Evolutionary conservation across 2,113 vertebrate species (phyloP).

Genomic region (Daubentonia madagascariensis): DNA sequence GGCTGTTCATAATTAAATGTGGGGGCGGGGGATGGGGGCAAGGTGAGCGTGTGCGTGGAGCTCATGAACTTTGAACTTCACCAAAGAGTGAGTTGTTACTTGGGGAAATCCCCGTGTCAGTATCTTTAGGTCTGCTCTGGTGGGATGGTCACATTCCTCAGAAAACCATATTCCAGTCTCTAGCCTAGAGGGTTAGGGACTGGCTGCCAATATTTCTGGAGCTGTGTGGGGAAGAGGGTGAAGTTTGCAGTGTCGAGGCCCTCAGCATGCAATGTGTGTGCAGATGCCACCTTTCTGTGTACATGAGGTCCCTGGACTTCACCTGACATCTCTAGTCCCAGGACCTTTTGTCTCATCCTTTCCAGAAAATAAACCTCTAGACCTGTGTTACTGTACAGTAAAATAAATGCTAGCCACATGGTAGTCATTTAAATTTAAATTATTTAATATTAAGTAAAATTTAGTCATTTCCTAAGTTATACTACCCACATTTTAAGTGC

Average conservation of each 20-base stretch:
- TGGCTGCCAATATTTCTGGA: neutral
- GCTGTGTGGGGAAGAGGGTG: neutral
- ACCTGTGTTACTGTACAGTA: neutral
- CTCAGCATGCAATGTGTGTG: neutral
- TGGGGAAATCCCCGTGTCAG: neutral
- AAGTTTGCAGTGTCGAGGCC: neutral
- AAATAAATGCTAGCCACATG: neutral
- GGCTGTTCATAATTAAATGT: neutral
- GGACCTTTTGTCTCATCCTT: neutral
- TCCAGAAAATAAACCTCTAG: neutral
- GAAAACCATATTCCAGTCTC: neutral
- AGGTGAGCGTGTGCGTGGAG: neutral
- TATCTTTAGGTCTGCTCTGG: neutral
- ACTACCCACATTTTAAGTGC: neutral
- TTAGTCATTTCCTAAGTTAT: neutral
- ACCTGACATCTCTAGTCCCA: neutral
- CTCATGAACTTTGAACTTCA: constrained; percentile 11
- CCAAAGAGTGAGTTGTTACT: neutral
- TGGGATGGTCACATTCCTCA: neutral
- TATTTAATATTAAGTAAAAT: neutral
- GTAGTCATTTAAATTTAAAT: neutral
- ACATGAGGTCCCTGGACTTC: neutral
- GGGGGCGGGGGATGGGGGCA: neutral
- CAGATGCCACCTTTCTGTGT: neutral
- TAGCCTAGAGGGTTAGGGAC: neutral